Evolutionary conservation across 1,140 invertebrate species (phyloP), one percentile per base, ranked within the genome.

Genomic region (Marisa cornuarietis): DNA sequence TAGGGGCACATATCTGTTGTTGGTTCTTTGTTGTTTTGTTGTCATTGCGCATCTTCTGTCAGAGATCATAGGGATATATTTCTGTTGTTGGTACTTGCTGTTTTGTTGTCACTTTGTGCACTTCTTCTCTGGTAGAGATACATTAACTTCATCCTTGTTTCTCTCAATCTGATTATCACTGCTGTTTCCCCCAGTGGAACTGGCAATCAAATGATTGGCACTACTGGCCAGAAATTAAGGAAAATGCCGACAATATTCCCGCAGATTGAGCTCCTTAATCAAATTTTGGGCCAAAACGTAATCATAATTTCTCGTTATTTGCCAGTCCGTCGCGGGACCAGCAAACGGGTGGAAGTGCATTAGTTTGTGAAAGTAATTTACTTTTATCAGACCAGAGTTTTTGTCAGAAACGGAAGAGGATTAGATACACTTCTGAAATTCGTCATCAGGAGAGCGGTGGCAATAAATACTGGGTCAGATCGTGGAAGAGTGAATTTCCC

Each of bases 261-360:
- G 42, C 72, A 69, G 73, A 75, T 75, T 80, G 73, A 76, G 79
- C 62, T 65, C 62, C 72, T 80, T 80, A 80, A 80, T 80, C 79
- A 80, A 76, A 80, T 80, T 80, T 42, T 49, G 72, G 31, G 51
- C 72, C 42, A 75, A 80, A 76, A 80, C 79, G 62, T 75, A 76
- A 80, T 80, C 79, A 80, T 80, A 80, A 80, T 80, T 76, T 74
- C 79, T 80, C 72, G 76, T 80, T 74, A 76, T 76, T 61, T 20
- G 52, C 31, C 16, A 51, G 65, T 54, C 66, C 73, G 62, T 65
- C 63, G 61, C 54, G 52, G 65, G 31, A n/a, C 79, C 13, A 42
- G 16, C n/a, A n/a, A 13, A 63, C 52, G 22, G 72, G 42, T 49
- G 51, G 49, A 49, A 80, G 72, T 66, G 62, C 54, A 69, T 72